Percentiles rank a stretch among this genome's conserved stretches.
Evolutionary conservation across 2,888 invertebrate species (phyloP).

Genomic region (Cyclophora punctaria): DNA sequence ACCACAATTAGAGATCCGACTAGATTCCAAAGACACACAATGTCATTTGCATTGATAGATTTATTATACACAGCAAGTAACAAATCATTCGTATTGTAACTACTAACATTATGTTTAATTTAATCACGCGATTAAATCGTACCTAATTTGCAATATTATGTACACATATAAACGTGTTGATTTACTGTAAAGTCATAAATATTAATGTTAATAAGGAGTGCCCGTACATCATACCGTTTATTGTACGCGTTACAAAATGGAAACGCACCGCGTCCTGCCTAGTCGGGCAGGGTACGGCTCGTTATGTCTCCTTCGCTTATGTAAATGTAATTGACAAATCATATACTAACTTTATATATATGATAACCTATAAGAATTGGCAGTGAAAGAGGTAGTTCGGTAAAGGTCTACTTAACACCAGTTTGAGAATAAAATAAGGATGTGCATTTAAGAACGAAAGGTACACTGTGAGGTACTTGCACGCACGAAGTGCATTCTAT

Average conservation of each 20-base stretch:
- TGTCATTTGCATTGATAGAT: constrained; percentile 15
- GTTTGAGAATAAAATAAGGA: no score
- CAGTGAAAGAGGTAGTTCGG: no score
- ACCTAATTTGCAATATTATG: constrained; percentile 48
- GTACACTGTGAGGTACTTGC: no score
- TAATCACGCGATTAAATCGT: constrained; percentile 40
- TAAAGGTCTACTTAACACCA: no score
- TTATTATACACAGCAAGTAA: constrained; percentile 12
- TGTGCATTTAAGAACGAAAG: no score
- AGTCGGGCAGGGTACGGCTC: constrained; percentile 4
- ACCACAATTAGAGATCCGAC: constrained; percentile 4
- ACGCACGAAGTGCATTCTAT: no score
- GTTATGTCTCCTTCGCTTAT: constrained; percentile 54
- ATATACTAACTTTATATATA: constrained; percentile 33
- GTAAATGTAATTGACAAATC: constrained; percentile 62
- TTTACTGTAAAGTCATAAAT: constrained; percentile 59
- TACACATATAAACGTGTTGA: constrained; percentile 55
- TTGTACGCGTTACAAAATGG: constrained; percentile 59
- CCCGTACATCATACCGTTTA: constrained; percentile 41
- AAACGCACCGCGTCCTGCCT: constrained; percentile 33
- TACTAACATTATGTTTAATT: constrained; percentile 23
- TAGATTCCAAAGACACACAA: constrained; percentile 8
- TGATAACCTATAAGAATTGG: neutral
- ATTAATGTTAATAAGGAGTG: constrained; percentile 59
- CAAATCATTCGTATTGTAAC: constrained; percentile 16